Conservation (phyloP, 2,888 invertebrate species). For the Strigamia transsilvanica region DNA sequence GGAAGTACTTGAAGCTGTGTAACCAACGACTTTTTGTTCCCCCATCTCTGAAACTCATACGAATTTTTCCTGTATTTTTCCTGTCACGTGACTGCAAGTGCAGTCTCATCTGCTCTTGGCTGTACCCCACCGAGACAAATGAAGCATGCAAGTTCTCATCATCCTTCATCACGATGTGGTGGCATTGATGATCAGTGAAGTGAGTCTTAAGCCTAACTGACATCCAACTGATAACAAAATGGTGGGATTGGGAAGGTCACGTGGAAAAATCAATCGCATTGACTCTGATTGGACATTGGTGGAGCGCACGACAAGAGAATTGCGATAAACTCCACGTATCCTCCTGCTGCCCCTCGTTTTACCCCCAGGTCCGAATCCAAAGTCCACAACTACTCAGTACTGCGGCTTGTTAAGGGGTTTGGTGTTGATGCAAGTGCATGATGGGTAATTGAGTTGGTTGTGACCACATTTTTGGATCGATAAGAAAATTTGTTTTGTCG, state of each 20-base stretch:
- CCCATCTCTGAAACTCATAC: not conserved
- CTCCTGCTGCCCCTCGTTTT: not conserved
- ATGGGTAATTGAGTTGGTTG: slow-evolving; percentile 41
- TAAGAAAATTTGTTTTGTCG: slow-evolving; percentile 49
- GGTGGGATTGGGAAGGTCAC: slow-evolving; percentile 18
- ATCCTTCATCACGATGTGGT: slow-evolving; percentile 28
- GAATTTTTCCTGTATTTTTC: not conserved
- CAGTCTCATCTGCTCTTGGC: slow-evolving; percentile 1
- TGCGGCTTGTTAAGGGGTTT: slow-evolving; percentile 33
- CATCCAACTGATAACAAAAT: slow-evolving; percentile 47
- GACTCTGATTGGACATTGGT: slow-evolving; percentile 24
- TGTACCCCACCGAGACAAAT: slow-evolving; percentile 20
- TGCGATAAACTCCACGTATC: not conserved
- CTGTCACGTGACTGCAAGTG: not conserved
- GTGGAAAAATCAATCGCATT: slow-evolving; percentile 45
- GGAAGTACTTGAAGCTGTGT: not conserved
- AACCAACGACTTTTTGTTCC: not conserved
- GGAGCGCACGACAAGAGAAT: slow-evolving; percentile 18
- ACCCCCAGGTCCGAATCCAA: slow-evolving; percentile 4
- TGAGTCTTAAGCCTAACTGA: slow-evolving; percentile 43
- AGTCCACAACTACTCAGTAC: not conserved
- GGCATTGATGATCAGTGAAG: slow-evolving; percentile 45
- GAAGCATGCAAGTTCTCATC: slow-evolving; percentile 41
- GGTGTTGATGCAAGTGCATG: slow-evolving; percentile 39
- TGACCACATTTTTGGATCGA: slow-evolving; percentile 33